phyloP scores from a whole-genome alignment of 2,113 vertebrate genomes.

The Bolborhynchus lineola region DNA sequence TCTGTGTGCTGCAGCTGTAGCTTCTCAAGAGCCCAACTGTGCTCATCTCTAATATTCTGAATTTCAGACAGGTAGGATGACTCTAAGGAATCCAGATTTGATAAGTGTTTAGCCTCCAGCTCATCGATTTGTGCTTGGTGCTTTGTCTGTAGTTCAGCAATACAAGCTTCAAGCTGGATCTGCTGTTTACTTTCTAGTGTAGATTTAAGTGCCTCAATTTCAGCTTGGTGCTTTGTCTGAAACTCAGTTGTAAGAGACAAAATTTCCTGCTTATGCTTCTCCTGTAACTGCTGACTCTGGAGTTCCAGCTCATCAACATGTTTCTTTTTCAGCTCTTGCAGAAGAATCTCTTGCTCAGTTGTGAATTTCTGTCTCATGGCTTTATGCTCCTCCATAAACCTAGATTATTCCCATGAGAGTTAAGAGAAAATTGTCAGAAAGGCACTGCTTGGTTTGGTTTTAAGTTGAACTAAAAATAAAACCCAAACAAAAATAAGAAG shows the following conservation, averaged over 20 bases:
- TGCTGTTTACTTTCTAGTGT: slow-evolving; percentile 65
- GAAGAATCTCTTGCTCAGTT: slow-evolving; percentile 73
- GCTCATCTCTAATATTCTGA: slow-evolving; percentile 77
- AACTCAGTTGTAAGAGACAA: slow-evolving; percentile 61
- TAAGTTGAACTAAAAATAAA: not conserved
- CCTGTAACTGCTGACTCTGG: slow-evolving; percentile 56
- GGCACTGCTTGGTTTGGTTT: not conserved
- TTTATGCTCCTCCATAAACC: slow-evolving; percentile 80
- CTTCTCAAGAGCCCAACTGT: slow-evolving; percentile 67
- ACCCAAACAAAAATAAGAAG: not conserved
- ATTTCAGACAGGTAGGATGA: slow-evolving; percentile 84
- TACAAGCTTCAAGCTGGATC: slow-evolving; percentile 71
- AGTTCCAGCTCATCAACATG: slow-evolving; percentile 67
- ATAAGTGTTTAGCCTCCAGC: slow-evolving; percentile 79
- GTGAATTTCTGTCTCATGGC: slow-evolving; percentile 69
- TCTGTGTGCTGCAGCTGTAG: slow-evolving; percentile 64
- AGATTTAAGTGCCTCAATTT: slow-evolving; percentile 60
- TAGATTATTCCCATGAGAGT: slow-evolving; percentile 52
- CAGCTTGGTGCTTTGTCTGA: slow-evolving; percentile 67
- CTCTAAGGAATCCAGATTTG: slow-evolving; percentile 86
- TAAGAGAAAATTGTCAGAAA: not conserved
- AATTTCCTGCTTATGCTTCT: slow-evolving; percentile 60
- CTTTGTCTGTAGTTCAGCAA: slow-evolving; percentile 70
- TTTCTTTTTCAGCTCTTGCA: slow-evolving; percentile 71
- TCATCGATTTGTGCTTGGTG: slow-evolving; percentile 78